Evolutionary conservation across 2,797 vertebrate genomes (phyloP).

Genomic region (Champsocephalus gunnari): DNA sequence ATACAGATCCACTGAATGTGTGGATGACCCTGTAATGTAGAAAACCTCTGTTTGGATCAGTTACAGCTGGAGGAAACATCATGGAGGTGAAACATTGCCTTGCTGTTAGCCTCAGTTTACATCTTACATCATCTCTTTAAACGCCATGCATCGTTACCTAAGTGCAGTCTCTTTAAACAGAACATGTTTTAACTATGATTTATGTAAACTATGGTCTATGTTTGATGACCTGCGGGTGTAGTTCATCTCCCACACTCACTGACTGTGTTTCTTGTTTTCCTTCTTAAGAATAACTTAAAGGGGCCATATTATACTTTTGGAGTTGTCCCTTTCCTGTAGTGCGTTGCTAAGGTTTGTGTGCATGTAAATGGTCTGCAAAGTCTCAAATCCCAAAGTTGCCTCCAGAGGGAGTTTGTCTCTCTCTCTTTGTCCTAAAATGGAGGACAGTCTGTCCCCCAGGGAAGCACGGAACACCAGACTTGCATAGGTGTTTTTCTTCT

Average conservation of each 20-base stretch:
- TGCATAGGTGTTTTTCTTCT: background rate
- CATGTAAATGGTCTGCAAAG: too few species aligned
- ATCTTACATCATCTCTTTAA: background rate
- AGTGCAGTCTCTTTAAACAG: conserved; percentile 12
- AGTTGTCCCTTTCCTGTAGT: too few species aligned
- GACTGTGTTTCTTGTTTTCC: background rate
- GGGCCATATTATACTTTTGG: too few species aligned
- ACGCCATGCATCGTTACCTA: background rate
- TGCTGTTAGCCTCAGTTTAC: conserved; percentile 2
- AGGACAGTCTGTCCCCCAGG: conserved; percentile 21
- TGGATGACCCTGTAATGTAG: conserved; percentile 3
- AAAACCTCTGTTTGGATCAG: conserved; percentile 5
- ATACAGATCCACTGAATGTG: conserved; percentile 12
- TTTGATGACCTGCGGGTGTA: background rate
- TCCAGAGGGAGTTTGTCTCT: background rate
- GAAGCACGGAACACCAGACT: background rate
- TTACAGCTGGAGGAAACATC: background rate
- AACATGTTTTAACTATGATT: background rate
- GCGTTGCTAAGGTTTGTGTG: too few species aligned
- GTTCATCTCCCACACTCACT: conserved; percentile 1
- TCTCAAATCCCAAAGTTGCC: too few species aligned
- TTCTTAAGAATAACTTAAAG: too few species aligned
- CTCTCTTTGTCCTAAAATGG: conserved; percentile 17
- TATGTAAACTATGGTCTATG: background rate
- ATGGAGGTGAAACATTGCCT: background rate